These are phyloP conservation scores for Platichthys flesus DNA, from an alignment of 2,113 vertebrate genomes.

Conservation along the genomic window DNA sequence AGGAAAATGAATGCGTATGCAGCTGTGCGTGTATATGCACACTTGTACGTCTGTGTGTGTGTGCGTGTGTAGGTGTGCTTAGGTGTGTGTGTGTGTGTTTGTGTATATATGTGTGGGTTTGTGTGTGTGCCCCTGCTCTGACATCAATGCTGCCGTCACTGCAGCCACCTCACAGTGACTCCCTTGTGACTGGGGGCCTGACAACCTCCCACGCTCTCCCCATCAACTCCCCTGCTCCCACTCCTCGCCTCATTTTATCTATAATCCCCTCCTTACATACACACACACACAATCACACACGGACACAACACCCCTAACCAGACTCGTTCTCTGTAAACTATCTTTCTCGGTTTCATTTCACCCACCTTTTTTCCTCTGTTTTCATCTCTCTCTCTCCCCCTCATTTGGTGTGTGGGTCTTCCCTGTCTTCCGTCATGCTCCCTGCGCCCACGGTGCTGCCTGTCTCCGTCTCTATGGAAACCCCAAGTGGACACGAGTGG, in stretches of 20 bases:
- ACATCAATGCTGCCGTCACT: slow-evolving; percentile 78
- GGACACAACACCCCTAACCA: neutral
- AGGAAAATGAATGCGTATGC: slow-evolving; percentile 61
- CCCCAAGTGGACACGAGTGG: slow-evolving; percentile 71
- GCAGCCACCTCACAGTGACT: slow-evolving; percentile 77
- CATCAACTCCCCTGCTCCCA: slow-evolving; percentile 48
- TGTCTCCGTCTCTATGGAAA: slow-evolving; percentile 79
- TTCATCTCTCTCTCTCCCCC: slow-evolving; percentile 55
- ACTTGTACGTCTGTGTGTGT: slow-evolving; percentile 1
- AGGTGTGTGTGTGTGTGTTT: slow-evolving; percentile 24
- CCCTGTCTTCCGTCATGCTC: slow-evolving; percentile 70
- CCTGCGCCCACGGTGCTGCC: slow-evolving; percentile 60
- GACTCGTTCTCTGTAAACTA: slow-evolving; percentile 11
- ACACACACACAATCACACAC: neutral
- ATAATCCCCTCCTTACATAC: neutral
- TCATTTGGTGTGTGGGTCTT: slow-evolving; percentile 74
- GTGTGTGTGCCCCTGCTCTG: slow-evolving; percentile 39
- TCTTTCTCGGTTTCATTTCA: slow-evolving; percentile 31
- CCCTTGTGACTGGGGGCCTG: slow-evolving; percentile 77
- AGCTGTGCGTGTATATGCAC: slow-evolving; percentile 44
- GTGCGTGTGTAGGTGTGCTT: slow-evolving; percentile 35
- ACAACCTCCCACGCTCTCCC: slow-evolving; percentile 74
- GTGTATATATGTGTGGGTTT: neutral
- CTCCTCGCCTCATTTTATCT: too few species aligned
- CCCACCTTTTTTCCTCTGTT: slow-evolving; percentile 18